Conservation (phyloP, 1,140 invertebrate species). For the Laupala kohalensis region DNA sequence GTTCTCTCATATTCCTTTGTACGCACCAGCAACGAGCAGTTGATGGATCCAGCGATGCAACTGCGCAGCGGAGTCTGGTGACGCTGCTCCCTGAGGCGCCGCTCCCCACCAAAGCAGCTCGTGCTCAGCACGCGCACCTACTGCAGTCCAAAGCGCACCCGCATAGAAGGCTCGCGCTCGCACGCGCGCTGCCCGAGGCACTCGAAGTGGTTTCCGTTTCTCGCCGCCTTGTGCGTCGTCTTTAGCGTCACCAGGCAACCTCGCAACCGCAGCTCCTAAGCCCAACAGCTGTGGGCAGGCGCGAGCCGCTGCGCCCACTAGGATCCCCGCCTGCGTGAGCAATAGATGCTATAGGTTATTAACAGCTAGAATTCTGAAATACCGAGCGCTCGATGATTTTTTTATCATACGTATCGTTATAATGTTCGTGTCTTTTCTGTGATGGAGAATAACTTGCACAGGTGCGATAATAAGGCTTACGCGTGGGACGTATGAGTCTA, state of each 20-base stretch:
- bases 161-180: constrained; percentile 41
- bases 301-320: constrained; percentile 4
- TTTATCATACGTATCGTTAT: no score
- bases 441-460: no score
- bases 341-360: no score
- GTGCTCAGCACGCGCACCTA: constrained; percentile 59
- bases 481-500: no score
- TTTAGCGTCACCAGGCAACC: no score
- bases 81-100: constrained; percentile 35
- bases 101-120: constrained; percentile 66
- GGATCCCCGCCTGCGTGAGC: not conserved
- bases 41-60: constrained; percentile 3
- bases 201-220: not conserved
- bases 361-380: no score
- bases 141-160: constrained; percentile 52
- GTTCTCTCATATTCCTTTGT: no score
- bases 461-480: no score
- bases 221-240: constrained; percentile 3
- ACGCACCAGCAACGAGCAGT: not conserved
- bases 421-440: no score
- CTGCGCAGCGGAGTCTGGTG: not conserved
- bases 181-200: constrained; percentile 17
- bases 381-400: no score
- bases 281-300: constrained; percentile 7
- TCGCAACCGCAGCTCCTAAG: no score